These are phyloP conservation scores for Drosophila testacea DNA, from an alignment of 2,888 invertebrate species.

Conservation along the genomic window DNA sequence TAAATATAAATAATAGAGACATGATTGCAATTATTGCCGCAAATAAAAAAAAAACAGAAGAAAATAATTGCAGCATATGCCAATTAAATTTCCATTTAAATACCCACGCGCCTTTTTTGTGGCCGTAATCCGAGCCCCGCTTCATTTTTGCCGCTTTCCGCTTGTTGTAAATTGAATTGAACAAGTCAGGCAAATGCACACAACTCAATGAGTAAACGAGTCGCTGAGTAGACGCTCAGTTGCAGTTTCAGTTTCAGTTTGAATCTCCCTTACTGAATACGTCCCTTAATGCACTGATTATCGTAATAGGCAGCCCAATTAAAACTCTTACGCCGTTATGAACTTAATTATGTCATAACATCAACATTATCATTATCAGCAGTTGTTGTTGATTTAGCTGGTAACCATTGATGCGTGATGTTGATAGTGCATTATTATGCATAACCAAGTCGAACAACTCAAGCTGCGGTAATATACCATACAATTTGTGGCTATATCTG, in stretches of 20 bases:
- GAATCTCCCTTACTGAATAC: constrained; percentile 5
- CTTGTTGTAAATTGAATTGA: constrained; percentile 44
- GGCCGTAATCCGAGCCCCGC: constrained; percentile 41
- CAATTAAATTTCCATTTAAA: constrained; percentile 74
- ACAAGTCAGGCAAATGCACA: constrained; percentile 55
- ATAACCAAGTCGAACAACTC: constrained; percentile 28
- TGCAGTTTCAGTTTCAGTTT: constrained; percentile 10
- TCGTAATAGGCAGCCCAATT: constrained; percentile 66
- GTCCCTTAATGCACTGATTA: constrained; percentile 58
- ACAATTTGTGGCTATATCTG: constrained; percentile 13
- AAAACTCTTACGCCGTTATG: constrained; percentile 65
- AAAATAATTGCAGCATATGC: constrained; percentile 60
- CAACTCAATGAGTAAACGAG: constrained; percentile 37
- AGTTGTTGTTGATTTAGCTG: constrained; percentile 31
- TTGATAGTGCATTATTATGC: constrained; percentile 57
- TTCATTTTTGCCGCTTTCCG: background rate
- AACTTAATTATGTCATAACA: constrained; percentile 56
- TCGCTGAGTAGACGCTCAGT: constrained; percentile 2
- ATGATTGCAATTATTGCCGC: constrained; percentile 66
- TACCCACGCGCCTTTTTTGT: constrained; percentile 32
- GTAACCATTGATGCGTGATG: constrained; percentile 54
- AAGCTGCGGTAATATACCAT: background rate
- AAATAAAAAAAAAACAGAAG: constrained; percentile 39
- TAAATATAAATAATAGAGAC: constrained; percentile 60
- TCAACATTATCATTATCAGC: constrained; percentile 14